Evolutionary conservation across 2,113 vertebrate species (phyloP).

Genomic region (Megaptera novaeangliae): DNA sequence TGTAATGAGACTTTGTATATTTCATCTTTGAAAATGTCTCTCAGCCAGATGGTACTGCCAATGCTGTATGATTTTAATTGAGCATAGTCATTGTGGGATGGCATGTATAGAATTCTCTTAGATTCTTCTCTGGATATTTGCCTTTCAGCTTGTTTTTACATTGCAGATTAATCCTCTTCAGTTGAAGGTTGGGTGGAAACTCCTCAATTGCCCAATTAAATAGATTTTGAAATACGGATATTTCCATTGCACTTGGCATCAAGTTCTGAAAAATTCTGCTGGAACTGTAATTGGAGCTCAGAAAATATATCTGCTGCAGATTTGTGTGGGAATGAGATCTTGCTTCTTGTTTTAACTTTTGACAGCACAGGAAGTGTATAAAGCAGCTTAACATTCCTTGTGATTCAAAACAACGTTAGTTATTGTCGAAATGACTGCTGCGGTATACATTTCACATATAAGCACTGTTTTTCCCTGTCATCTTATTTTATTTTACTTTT

Average conservation of each 20-base stretch:
- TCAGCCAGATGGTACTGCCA: neutral
- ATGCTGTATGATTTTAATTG: neutral
- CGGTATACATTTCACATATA: neutral
- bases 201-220: neutral
- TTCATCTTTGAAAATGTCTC: neutral
- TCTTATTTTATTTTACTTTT: too few relatives aligned
- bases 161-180: neutral
- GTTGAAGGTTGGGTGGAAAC: neutral
- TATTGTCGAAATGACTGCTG: neutral
- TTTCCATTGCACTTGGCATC: neutral
- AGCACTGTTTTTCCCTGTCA: neutral
- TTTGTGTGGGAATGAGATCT: neutral
- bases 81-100: neutral
- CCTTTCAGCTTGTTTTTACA: neutral
- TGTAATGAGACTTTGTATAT: neutral
- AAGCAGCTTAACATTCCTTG: neutral
- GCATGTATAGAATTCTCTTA: neutral
- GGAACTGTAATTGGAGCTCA: neutral
- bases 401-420: neutral
- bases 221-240: slow-evolving; percentile 27
- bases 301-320: neutral
- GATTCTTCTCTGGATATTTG: neutral
- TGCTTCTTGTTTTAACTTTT: neutral
- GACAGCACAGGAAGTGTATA: neutral
- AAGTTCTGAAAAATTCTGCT: neutral